Percentiles rank a stretch among this genome's conserved stretches.
These are phyloP conservation scores for Lysiphlebus fabarum DNA, from an alignment of 1,140 invertebrate species.

Conservation along the genomic window DNA sequence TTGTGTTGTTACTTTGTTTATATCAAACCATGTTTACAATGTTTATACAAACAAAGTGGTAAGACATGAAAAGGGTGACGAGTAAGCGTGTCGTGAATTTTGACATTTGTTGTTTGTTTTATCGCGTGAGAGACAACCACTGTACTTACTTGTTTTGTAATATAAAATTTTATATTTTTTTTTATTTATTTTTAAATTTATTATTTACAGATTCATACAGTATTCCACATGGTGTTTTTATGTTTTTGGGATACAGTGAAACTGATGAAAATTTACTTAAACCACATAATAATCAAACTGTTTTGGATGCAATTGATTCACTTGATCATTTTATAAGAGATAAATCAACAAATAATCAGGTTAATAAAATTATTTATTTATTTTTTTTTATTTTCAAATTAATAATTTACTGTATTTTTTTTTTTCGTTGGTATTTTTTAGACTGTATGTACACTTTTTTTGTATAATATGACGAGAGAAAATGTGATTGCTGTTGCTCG, in stretches of 20 bases:
- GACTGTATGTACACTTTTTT: conserved; percentile 77
- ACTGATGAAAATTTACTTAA: conserved; percentile 79
- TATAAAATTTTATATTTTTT: background rate
- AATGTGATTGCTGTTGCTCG: conserved; percentile 83
- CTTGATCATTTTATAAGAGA: conserved; percentile 73
- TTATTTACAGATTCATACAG: conserved; percentile 67
- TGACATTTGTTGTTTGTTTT: conserved; percentile 17
- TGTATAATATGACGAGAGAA: conserved; percentile 80
- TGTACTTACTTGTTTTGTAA: conserved; percentile 4
- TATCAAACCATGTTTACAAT: background rate
- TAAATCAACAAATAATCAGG: conserved; percentile 66
- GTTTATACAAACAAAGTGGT: conserved; percentile 5
- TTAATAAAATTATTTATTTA: conserved; percentile 37
- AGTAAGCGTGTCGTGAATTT: conserved; percentile 20
- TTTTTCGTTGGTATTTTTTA: conserved; percentile 45
- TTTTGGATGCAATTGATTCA: conserved; percentile 74
- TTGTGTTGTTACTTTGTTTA: too few species aligned
- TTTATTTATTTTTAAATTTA: conserved; percentile 18
- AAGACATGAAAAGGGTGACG: background rate
- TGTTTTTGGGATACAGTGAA: conserved; percentile 84
- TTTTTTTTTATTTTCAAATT: background rate
- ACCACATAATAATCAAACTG: conserved; percentile 73
- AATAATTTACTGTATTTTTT: conserved; percentile 6
- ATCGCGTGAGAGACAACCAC: conserved; percentile 3
- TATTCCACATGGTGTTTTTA: conserved; percentile 76